phyloP scores from a whole-genome alignment of 2,888 invertebrate genomes.

The Ectropis crepuscularia region DNA sequence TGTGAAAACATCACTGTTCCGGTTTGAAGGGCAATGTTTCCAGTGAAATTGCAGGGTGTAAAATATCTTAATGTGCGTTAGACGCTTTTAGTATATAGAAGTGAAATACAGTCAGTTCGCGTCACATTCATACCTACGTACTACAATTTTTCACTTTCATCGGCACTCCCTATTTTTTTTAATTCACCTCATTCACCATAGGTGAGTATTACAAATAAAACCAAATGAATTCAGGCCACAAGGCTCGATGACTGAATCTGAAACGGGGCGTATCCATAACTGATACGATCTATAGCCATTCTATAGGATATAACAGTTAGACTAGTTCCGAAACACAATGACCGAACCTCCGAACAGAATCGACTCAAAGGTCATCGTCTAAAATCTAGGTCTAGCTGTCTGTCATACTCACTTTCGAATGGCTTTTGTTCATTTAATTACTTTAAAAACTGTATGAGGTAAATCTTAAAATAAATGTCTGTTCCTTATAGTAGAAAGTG shows the following conservation, averaged over 20 bases:
- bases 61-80: background rate
- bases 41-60: no score
- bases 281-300: conserved; percentile 8
- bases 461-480: conserved; percentile 1
- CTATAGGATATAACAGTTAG: conserved; percentile 12
- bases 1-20: no score
- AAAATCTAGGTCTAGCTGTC: conserved; percentile 21
- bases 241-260: conserved; percentile 7
- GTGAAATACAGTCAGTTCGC: background rate
- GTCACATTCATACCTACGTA: no score
- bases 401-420: conserved; percentile 13
- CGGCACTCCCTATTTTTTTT: no score
- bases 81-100: background rate
- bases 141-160: no score
- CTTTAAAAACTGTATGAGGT: conserved; percentile 2
- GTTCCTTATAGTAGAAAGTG: conserved; percentile 8
- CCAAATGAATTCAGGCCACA: conserved; percentile 8
- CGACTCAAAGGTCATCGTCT: conserved; percentile 19
- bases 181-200: background rate
- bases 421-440: conserved; percentile 7
- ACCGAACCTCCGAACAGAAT: conserved; percentile 9
- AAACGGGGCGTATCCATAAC: conserved; percentile 19
- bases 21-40: no score
- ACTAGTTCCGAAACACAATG: conserved; percentile 16
- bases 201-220: background rate